Evolutionary conservation across 2,888 invertebrate genomes (phyloP).

Genomic region (Plutella xylostella): DNA sequence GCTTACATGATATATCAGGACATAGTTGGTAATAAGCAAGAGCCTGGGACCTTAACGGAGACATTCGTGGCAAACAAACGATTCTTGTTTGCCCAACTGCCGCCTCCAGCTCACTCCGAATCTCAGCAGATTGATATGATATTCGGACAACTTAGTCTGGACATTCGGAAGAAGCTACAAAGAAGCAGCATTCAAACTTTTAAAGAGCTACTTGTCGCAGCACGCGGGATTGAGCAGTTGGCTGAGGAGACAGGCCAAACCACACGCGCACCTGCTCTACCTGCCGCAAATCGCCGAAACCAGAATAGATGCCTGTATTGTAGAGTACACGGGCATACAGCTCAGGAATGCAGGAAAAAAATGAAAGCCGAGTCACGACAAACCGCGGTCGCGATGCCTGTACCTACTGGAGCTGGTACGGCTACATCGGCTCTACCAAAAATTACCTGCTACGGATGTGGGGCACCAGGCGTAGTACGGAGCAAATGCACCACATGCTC

Average conservation of each 20-base stretch:
- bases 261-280: too few relatives aligned
- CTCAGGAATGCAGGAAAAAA: background rate
- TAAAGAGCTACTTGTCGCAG: background rate
- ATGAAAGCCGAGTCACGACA: background rate
- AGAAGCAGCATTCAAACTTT: too few relatives aligned
- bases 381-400: too few relatives aligned
- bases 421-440: constrained; percentile 6
- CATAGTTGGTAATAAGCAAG: constrained; percentile 9
- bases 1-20: constrained; percentile 9
- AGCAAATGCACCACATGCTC: constrained; percentile 7
- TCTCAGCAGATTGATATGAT: constrained; percentile 6
- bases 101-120: background rate
- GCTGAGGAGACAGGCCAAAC: too few relatives aligned
- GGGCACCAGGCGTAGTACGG: constrained; percentile 9
- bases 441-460: constrained; percentile 11
- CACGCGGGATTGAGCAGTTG: too few relatives aligned
- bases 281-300: too few relatives aligned
- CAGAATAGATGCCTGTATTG: constrained; percentile 1
- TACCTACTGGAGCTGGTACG: background rate
- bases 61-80: constrained; percentile 9
- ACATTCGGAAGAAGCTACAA: background rate
- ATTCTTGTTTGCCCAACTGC: constrained; percentile 8
- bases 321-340: background rate
- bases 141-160: background rate
- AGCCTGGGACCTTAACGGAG: constrained; percentile 2